phyloP scores from a whole-genome alignment of 1,140 invertebrate species.

The Cepaea nemoralis region DNA sequence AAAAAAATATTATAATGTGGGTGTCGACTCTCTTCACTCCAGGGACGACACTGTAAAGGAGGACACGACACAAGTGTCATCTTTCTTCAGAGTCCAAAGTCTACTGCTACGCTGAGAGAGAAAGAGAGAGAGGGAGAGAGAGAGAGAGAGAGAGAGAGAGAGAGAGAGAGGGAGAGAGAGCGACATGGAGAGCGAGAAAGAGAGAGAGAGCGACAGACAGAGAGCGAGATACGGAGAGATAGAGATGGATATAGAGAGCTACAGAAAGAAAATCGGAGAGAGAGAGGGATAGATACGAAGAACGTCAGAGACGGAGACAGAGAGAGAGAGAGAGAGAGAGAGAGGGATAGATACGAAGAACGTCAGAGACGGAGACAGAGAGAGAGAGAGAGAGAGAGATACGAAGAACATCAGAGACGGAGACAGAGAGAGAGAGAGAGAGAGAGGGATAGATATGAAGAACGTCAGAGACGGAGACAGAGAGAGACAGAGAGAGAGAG shows the following conservation, averaged over 20 bases:
- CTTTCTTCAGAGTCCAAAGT: too few relatives aligned
- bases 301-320: background rate
- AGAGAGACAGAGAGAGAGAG: background rate
- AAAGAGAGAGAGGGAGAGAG: background rate
- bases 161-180: background rate
- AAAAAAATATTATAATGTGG: too few relatives aligned
- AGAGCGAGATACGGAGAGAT: too few relatives aligned
- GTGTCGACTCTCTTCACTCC: too few relatives aligned
- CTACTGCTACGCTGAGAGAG: too few relatives aligned
- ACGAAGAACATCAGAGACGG: background rate
- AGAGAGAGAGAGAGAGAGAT: too few relatives aligned
- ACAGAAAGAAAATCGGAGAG: constrained; percentile 6
- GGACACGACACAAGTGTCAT: too few relatives aligned
- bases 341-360: background rate
- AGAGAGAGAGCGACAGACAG: background rate
- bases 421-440: background rate
- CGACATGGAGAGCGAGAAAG: background rate
- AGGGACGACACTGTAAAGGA: too few relatives aligned
- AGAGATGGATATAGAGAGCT: constrained; percentile 15
- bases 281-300: background rate
- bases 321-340: background rate
- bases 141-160: background rate
- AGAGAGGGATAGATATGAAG: too few relatives aligned
- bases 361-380: too few relatives aligned
- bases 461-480: background rate